Base-by-base conservation (phyloP, 2,113 vertebrate species). In the Glaucidium brasilianum region DNA sequence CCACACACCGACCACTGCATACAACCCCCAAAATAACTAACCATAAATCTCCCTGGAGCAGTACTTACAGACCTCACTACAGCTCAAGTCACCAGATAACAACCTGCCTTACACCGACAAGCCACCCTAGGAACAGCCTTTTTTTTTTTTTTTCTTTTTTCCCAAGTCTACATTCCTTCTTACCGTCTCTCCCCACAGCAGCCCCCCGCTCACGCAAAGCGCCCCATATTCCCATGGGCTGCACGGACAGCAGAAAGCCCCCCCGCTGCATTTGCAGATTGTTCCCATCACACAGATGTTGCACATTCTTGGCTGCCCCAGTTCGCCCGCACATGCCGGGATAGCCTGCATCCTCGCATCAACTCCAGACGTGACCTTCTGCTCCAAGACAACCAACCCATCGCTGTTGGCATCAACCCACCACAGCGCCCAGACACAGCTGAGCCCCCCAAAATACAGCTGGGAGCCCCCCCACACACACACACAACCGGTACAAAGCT, bases 341-440 rank as follows among this genome's bases (percentile, higher is more conserved):
- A 73, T 5, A 86, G 10, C 19, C 84, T 7, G 83, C 50, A 83
- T 74, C 96, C 85, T 67, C 16, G 11, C 58, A 86, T 17, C 88
- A 64, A 72, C 85, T 85, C 82, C 92, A 56, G 81, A 20, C 53
- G 6, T 43, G 75, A 92, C 95, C 94, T 93, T 81, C 88, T 81
- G 16, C 58, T 35, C 74, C 84, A 11, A 25, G 20, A 56, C 80
- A 74, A n/a, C 74, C 93, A 52, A 15, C 8, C 59, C 50, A 23
- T 12, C 1, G 5, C 76, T 16, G 9, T 1, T 16, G 34, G 9
- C 9, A 19, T 15, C 71, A 5, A 11, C 83, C 17, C 75, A 6
- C 37, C 34, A 0, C 2, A 39, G 59, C 2, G 45, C 50, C 30
- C 3, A 0, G 35, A 21, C 0, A 2, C 53, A 50, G 64, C 62